Percentiles rank a stretch among this genome's conserved stretches.
Evolutionary conservation across 2,113 vertebrate species (phyloP).

Genomic region (Coturnix japonica): DNA sequence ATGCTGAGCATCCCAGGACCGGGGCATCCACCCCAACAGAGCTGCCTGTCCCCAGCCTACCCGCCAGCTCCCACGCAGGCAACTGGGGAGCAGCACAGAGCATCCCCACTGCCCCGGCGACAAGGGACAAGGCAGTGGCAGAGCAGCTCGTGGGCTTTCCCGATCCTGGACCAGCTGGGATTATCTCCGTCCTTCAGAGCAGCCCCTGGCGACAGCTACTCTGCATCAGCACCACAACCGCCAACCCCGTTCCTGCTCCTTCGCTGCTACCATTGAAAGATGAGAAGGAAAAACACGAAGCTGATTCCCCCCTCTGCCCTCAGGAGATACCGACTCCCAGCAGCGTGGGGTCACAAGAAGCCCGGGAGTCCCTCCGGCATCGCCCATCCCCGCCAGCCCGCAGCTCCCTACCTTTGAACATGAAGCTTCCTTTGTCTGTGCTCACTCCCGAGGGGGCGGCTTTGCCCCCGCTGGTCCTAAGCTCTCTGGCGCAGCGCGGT

Average conservation of each 20-base stretch:
- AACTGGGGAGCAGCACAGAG: neutral
- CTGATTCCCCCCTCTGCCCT: neutral
- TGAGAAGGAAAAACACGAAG: slow-evolving; percentile 13
- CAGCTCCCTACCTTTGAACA: slow-evolving; percentile 83
- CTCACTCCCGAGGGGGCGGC: slow-evolving; percentile 58
- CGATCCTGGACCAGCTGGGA: neutral
- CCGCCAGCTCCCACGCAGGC: neutral
- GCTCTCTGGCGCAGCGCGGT: neutral
- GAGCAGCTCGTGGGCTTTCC: neutral
- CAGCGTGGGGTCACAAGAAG: neutral
- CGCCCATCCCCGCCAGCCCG: slow-evolving; percentile 23
- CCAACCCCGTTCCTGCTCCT: neutral
- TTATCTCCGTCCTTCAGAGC: slow-evolving; percentile 17
- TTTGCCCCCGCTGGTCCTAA: slow-evolving; percentile 35
- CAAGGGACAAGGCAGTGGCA: neutral
- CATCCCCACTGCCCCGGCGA: neutral
- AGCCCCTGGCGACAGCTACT: neutral
- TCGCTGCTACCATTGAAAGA: slow-evolving; percentile 5
- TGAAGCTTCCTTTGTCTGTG: slow-evolving; percentile 83
- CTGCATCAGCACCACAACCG: neutral
- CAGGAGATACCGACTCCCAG: neutral
- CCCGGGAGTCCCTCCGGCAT: slow-evolving; percentile 7
- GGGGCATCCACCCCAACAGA: neutral
- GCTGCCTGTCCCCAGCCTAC: neutral
- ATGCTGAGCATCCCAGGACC: neutral